Percentiles rank a stretch among this genome's conserved stretches.
Conservation (phyloP, 2,888 invertebrate genomes). For the Spodoptera picta region DNA sequence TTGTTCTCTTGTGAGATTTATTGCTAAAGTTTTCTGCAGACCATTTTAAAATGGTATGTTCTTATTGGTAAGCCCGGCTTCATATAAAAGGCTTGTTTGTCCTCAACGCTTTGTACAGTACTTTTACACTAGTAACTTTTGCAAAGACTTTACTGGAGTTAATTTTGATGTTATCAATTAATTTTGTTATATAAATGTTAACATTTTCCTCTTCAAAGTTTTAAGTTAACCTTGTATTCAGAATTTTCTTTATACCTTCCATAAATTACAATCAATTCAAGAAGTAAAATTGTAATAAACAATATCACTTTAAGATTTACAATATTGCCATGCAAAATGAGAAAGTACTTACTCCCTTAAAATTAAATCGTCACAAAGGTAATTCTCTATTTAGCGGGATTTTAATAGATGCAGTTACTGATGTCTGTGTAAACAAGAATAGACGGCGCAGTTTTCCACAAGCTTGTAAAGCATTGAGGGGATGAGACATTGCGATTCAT, state of each 20-base stretch:
- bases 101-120: conserved; percentile 5
- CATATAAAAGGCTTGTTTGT: conserved; percentile 12
- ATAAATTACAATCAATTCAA: no score
- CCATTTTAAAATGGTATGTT: conserved; percentile 47
- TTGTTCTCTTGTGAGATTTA: conserved; percentile 61
- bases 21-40: conserved; percentile 60
- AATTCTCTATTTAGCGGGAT: conserved; percentile 39
- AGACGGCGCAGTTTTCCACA: conserved; percentile 70
- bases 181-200: no score
- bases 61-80: conserved; percentile 39
- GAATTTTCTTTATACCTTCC: no score
- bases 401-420: conserved; percentile 59
- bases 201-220: no score
- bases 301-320: no score
- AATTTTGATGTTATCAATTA: no score
- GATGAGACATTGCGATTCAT: conserved; percentile 86
- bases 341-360: not conserved
- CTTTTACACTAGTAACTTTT: not conserved
- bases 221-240: no score
- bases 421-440: conserved; percentile 71
- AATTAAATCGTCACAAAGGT: conserved; percentile 2
- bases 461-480: conserved; percentile 83
- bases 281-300: no score
- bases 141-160: no score
- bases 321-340: not conserved